Evolutionary conservation across 2,888 invertebrate species (phyloP).

Genomic region (Cantharis nigra): DNA sequence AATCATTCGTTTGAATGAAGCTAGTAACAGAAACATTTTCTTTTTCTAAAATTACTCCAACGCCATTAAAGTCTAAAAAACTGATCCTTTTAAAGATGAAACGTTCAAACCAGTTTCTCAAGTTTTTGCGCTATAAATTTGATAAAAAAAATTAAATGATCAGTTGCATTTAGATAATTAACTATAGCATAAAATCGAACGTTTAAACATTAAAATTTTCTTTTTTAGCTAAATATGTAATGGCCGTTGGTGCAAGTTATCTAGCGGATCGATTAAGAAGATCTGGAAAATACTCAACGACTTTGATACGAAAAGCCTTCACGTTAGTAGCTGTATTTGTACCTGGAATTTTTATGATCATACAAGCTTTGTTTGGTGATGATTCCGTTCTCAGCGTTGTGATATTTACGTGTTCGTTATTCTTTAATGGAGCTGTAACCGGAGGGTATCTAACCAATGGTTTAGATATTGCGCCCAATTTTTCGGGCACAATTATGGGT

Average conservation of each 20-base stretch:
- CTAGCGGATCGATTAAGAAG: slow-evolving; percentile 74
- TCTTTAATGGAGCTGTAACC: slow-evolving; percentile 84
- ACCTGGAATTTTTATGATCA: slow-evolving; percentile 75
- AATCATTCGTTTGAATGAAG: not conserved
- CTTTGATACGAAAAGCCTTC: slow-evolving; percentile 72
- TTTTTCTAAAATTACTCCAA: not conserved
- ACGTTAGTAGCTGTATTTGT: slow-evolving; percentile 66
- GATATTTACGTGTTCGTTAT: slow-evolving; percentile 79
- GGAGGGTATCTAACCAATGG: slow-evolving; percentile 86
- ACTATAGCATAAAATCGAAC: no score
- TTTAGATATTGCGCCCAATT: slow-evolving; percentile 86
- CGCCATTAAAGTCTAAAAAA: not conserved
- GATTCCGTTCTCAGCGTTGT: slow-evolving; percentile 73
- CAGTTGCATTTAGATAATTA: not conserved
- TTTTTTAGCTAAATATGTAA: slow-evolving; percentile 69
- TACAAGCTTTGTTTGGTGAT: slow-evolving; percentile 73
- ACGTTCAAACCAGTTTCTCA: not conserved
- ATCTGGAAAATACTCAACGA: slow-evolving; percentile 72
- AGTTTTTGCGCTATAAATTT: not conserved
- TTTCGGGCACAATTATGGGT: slow-evolving; percentile 87
- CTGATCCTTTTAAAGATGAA: not conserved
- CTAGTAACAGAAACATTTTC: not conserved
- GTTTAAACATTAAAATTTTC: slow-evolving; percentile 5
- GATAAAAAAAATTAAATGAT: not conserved
- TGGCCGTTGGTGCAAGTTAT: slow-evolving; percentile 74